Evolutionary conservation across 2,888 invertebrate genomes (phyloP).

Genomic region (Yponomeuta evonymella): DNA sequence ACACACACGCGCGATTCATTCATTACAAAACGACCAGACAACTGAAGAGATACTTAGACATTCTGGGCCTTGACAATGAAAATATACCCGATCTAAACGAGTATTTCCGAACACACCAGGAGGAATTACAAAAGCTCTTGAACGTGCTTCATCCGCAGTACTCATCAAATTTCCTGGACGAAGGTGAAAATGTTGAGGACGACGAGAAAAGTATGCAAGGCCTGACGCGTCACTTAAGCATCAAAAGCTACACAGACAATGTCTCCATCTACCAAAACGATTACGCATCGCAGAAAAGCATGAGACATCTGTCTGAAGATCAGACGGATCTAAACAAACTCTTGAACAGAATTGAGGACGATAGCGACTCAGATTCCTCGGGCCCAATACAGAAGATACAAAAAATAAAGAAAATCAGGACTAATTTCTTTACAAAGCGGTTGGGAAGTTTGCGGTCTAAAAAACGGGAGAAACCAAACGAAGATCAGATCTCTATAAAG

Average conservation of each 20-base stretch:
- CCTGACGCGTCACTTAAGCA: slow-evolving; percentile 42
- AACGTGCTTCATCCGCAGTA: slow-evolving; percentile 58
- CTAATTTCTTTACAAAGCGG: slow-evolving; percentile 76
- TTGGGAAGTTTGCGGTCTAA: slow-evolving; percentile 77
- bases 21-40: slow-evolving; percentile 49
- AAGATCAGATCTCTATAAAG: slow-evolving; percentile 70
- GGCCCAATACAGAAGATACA: slow-evolving; percentile 59
- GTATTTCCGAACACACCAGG: slow-evolving; percentile 60
- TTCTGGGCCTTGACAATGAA: slow-evolving; percentile 72
- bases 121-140: slow-evolving; percentile 56
- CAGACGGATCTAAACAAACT: slow-evolving; percentile 60
- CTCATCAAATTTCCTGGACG: slow-evolving; percentile 48
- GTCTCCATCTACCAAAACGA: slow-evolving; percentile 60
- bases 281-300: slow-evolving; percentile 49
- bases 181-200: slow-evolving; percentile 45
- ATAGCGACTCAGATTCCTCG: slow-evolving; percentile 53
- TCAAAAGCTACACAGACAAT: slow-evolving; percentile 51
- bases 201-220: slow-evolving; percentile 56
- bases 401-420: slow-evolving; percentile 79
- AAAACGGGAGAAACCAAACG: slow-evolving; percentile 45
- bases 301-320: slow-evolving; percentile 60
- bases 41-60: slow-evolving; percentile 77
- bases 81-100: slow-evolving; percentile 55
- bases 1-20: slow-evolving; percentile 14
- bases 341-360: slow-evolving; percentile 34